These are phyloP conservation scores for Glossosoma conforme DNA, from an alignment of 1,140 invertebrate species.

Conservation along the genomic window DNA sequence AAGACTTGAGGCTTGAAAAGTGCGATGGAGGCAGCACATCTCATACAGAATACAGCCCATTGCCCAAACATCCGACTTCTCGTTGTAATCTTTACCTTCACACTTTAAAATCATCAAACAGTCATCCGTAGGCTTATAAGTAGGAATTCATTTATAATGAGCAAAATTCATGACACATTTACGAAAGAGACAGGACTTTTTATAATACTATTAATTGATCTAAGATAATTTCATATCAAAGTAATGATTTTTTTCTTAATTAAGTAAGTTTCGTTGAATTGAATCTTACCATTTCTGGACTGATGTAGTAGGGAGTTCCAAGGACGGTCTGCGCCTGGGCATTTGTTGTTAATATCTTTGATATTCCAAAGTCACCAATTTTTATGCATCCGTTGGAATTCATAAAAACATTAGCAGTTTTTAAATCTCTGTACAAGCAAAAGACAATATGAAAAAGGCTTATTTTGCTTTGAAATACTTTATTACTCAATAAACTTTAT, in stretches of 20 bases:
- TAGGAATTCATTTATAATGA: too few relatives aligned
- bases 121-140: too few relatives aligned
- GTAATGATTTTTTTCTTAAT: too few relatives aligned
- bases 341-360: conserved; percentile 67
- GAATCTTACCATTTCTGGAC: conserved; percentile 68
- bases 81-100: conserved; percentile 71
- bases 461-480: background rate
- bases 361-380: conserved; percentile 78
- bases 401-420: conserved; percentile 74
- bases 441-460: background rate
- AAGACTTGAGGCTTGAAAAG: conserved; percentile 72
- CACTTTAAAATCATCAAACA: conserved; percentile 52
- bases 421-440: conserved; percentile 58
- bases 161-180: too few relatives aligned
- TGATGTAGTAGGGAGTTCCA: conserved; percentile 79
- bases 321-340: conserved; percentile 69
- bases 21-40: conserved; percentile 72
- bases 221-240: conserved; percentile 7
- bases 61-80: conserved; percentile 79
- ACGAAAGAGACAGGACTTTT: too few relatives aligned
- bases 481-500: background rate
- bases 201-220: background rate
- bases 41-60: conserved; percentile 77
- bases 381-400: conserved; percentile 63
- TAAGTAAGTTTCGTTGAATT: too few relatives aligned